Base-by-base conservation (phyloP, 2,888 invertebrate species). In the Nymphalis urticae region DNA sequence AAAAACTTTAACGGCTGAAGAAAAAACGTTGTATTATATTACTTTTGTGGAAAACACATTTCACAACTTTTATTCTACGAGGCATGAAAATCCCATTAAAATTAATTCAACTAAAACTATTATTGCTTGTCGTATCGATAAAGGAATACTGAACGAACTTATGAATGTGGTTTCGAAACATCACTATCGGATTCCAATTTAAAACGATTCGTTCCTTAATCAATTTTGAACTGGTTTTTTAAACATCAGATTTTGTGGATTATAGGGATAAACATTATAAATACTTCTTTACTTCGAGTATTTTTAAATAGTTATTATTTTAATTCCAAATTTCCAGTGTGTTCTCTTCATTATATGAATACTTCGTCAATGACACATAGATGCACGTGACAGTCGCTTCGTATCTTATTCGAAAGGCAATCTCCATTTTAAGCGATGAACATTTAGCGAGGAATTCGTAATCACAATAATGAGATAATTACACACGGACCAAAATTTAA, bases 381-480 rank as follows among this genome's bases (percentile, higher is more conserved):
- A n/a, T 56, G 42, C 58, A 82, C 83, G 81, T 82, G 83, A 84
- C 82, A 81, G 79, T 82, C 82, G 80, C 82, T 56, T 32, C 54
- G 76, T 80, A 85, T 81, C 80, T 84, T 78, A 83, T 81, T 81
- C 79, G 79, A 84, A 84, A 82, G 78, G 83, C 86, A 87, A 88
- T 88, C 85, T 85, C 89, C 89, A 87, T 89, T 89, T 87, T 84
- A 83, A 87, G 86, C 85, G 86, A 85, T 85, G 87, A 89, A 86
- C 88, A 91, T 92, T 92, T 91, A 91, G 89, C 89, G 83, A 84
- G 84, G 90, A 88, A 90, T 91, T 90, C 89, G 89, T 91, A 92
- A 92, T 92, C 86, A 90, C 90, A 89, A 91, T 92, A 92, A 92
- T 92, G 90, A 92, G 92, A 92, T 92, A 92, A 93, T 93, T 92